Conservation (phyloP, 2,888 invertebrate species). For the Rotaria magnacalcarata region DNA sequence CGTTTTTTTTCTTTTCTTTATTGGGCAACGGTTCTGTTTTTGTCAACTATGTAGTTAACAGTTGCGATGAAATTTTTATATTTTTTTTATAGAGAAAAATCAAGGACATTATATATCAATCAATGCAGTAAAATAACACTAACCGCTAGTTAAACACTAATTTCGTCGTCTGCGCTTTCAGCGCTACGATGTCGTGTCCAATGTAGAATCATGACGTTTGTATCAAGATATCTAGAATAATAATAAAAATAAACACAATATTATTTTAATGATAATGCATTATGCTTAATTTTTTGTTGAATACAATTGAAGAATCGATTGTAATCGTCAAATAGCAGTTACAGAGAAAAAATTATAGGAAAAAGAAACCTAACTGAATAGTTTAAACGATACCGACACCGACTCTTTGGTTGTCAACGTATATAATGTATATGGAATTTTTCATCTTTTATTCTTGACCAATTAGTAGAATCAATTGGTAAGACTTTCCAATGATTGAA, state of each 20-base stretch:
- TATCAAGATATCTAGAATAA: constrained; percentile 24
- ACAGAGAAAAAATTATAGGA: neutral
- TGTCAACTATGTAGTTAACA: neutral
- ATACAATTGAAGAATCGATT: neutral
- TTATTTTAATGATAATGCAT: too few relatives aligned
- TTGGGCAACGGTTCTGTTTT: neutral
- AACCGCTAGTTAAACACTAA: constrained; percentile 9
- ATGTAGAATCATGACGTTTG: constrained; percentile 3
- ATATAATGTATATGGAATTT: neutral
- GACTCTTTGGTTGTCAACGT: too few relatives aligned
- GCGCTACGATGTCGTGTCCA: constrained; percentile 32
- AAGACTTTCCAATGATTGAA: neutral
- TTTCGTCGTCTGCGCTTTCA: constrained; percentile 4
- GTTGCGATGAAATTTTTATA: neutral
- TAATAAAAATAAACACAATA: neutral
- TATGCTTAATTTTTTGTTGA: neutral
- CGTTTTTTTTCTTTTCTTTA: neutral
- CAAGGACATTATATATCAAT: neutral
- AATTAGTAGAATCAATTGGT: neutral
- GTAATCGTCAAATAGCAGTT: neutral
- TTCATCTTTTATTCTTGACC: neutral
- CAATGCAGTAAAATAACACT: neutral
- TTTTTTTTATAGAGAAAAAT: neutral
- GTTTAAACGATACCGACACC: neutral
- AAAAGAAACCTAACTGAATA: constrained; percentile 8